These are phyloP conservation scores for Drosophila setosimentum DNA, from an alignment of 2,888 invertebrate genomes.

Conservation along the genomic window DNA sequence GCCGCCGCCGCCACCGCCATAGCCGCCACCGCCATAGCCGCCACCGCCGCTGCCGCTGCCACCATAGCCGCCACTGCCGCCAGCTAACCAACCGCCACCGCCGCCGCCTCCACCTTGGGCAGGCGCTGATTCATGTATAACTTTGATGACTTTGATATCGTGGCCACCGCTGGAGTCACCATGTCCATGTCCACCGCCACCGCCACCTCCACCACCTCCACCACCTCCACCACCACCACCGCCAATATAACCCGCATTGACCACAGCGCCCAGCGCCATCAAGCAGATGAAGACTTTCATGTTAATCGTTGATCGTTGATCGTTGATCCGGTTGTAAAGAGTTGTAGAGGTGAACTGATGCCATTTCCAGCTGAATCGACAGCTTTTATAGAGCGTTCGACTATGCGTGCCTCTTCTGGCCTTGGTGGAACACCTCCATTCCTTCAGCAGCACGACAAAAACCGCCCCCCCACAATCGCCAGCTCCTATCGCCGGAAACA, in stretches of 20 bases:
- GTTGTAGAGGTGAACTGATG: slow-evolving; percentile 65
- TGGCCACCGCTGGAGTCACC: slow-evolving; percentile 42
- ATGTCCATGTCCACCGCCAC: slow-evolving; percentile 37
- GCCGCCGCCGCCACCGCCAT: not conserved
- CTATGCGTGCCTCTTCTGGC: slow-evolving; percentile 35
- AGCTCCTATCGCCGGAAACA: slow-evolving; percentile 45
- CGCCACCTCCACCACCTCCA: slow-evolving; percentile 35
- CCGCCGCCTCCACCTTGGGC: slow-evolving; percentile 41
- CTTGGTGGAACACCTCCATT: slow-evolving; percentile 52
- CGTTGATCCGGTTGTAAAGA: slow-evolving; percentile 57
- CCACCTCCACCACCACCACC: slow-evolving; percentile 41
- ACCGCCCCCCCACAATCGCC: slow-evolving; percentile 27
- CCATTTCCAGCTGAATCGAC: slow-evolving; percentile 33
- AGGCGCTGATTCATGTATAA: slow-evolving; percentile 64
- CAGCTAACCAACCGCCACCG: slow-evolving; percentile 41
- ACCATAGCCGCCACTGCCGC: slow-evolving; percentile 31
- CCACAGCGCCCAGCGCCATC: slow-evolving; percentile 62
- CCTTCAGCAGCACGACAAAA: slow-evolving; percentile 16
- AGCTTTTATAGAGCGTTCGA: slow-evolving; percentile 65
- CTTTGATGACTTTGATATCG: slow-evolving; percentile 64
- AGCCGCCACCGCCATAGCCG: slow-evolving; percentile 29
- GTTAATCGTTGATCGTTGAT: slow-evolving; percentile 52
- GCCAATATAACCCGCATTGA: slow-evolving; percentile 67
- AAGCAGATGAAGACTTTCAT: slow-evolving; percentile 73
- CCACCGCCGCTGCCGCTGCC: slow-evolving; percentile 33